These are phyloP conservation scores for Beroe ovata DNA, from an alignment of 37 sponge, comb jelly and placozoan species.

Conservation along the genomic window DNA sequence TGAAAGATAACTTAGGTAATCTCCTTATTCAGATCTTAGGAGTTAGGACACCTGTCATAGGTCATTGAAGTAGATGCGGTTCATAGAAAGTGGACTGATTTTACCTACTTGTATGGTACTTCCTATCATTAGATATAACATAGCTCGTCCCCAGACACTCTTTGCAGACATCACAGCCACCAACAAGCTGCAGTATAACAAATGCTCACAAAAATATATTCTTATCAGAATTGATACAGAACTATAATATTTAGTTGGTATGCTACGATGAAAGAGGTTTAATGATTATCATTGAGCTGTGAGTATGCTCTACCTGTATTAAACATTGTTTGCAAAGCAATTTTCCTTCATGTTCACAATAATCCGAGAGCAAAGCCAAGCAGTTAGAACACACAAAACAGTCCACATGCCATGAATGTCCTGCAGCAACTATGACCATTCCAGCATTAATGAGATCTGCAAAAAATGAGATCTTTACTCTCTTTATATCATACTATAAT, in stretches of 20 bases:
- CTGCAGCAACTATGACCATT: neutral
- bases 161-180: conserved; percentile 8
- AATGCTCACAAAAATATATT: neutral
- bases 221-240: too few species aligned
- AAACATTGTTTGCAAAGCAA: neutral
- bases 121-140: neutral
- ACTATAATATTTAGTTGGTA: too few species aligned
- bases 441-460: conserved; percentile 18
- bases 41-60: too few species aligned
- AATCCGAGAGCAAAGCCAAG: neutral
- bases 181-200: neutral
- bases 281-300: too few species aligned
- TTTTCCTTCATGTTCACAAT: neutral
- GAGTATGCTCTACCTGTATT: neutral
- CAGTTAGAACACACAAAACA: conserved; percentile 40
- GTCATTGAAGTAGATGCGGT: too few species aligned
- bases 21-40: too few species aligned
- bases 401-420: conserved; percentile 16
- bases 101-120: conserved; percentile 26
- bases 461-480: neutral
- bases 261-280: too few species aligned
- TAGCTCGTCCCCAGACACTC: neutral
- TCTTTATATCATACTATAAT: neutral
- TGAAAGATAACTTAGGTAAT: too few species aligned
- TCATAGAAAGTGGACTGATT: too few species aligned